Conservation (phyloP, 2,797 vertebrate species). For the Sparus aurata region DNA sequence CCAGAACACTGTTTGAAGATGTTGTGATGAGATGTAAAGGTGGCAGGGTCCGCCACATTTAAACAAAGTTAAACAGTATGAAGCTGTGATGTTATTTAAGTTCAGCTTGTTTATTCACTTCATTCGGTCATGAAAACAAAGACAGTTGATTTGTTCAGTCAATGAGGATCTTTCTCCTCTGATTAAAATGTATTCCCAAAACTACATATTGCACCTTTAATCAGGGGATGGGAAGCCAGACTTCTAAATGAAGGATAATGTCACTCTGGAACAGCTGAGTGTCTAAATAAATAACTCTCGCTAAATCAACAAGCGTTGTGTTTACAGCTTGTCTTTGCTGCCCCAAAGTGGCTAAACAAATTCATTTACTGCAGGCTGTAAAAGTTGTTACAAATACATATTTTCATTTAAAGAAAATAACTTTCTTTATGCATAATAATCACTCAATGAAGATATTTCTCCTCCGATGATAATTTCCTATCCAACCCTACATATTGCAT, state of each 20-base stretch:
- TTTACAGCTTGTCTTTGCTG: conserved; percentile 9
- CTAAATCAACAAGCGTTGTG: background rate
- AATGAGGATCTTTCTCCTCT: too few relatives aligned
- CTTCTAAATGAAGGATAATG: background rate
- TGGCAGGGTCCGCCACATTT: too few relatives aligned
- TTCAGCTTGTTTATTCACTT: too few relatives aligned
- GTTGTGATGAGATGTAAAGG: too few relatives aligned
- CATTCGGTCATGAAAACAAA: background rate
- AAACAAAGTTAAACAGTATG: too few relatives aligned
- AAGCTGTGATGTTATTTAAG: too few relatives aligned
- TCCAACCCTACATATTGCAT: too few relatives aligned
- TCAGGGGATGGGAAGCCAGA: background rate
- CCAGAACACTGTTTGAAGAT: too few relatives aligned
- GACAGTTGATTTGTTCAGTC: background rate
- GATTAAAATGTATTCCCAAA: too few relatives aligned
- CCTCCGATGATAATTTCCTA: too few relatives aligned
- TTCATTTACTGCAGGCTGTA: background rate
- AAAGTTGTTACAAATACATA: background rate
- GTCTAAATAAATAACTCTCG: background rate
- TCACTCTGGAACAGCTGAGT: background rate
- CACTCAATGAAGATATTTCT: too few relatives aligned
- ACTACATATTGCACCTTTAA: too few relatives aligned
- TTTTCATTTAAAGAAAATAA: background rate
- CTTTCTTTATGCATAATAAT: background rate
- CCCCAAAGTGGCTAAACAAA: background rate